Evolutionary conservation across 2,797 vertebrate species (phyloP), one percentile per base, ranked within the genome.

Genomic region (Acipenser oxyrinchus): DNA sequence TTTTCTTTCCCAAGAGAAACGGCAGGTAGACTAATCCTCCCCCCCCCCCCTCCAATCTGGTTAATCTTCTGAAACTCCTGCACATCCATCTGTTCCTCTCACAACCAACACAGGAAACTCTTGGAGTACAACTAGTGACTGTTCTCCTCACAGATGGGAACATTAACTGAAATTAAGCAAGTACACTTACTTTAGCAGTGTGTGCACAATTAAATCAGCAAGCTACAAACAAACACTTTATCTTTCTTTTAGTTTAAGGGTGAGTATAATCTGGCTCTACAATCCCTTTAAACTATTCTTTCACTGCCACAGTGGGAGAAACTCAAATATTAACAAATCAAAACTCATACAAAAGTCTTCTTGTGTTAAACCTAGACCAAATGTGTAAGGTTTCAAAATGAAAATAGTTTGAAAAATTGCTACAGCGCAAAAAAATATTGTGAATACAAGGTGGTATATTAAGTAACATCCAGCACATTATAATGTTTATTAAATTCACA

Each of bases 171-270:
- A 65, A 66, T 6, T 58, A 63, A 70, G 49, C 64, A 73, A 66
- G 74, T 68, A 72, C 67, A 11, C 73, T 83, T 55, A 37, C 23
- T 37, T 4, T 37, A 60, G 9, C 51, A 13, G 53, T 64, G 62
- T 52, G 18, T 18, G 12, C 11, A 48, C 70, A 71, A 68, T 64
- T 65, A 63, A 58, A 58, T 12, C 66, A 66, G 23, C 23, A 37
- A 63, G 8, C 66, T 63, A 66, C 66, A 68, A 60, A 60, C 66
- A 53, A 66, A 50, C 48, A 10, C 70, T 66, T 57, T 15, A n/a
- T 51, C 70, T 55, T 23, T 62, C 48, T 52, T 51, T 37, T 37
- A 37, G 23, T 37, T 37, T 37, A 37, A 37, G 23, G 23, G 2
- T 37, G 23, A 37, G 23, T 37, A 37, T 37, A 37, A 37, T 37